Percentiles rank a stretch among this genome's conserved stretches.
Evolutionary conservation across 2,113 vertebrate genomes (phyloP).

Genomic region (Etheostoma spectabile): DNA sequence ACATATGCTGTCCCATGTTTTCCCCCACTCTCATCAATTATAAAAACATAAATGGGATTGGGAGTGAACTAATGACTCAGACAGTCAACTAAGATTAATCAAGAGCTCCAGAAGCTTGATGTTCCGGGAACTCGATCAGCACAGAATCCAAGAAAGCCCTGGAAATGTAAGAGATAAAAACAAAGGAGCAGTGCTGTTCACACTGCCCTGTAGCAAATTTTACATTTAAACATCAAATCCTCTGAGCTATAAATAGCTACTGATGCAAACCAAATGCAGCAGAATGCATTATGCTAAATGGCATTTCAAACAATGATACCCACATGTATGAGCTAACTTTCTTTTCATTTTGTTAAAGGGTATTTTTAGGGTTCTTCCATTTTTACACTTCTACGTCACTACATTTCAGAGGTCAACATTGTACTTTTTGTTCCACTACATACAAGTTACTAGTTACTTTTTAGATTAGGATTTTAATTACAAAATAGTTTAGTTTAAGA

Average conservation of each 20-base stretch:
- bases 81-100: too few relatives aligned
- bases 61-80: not conserved
- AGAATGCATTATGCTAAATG: not conserved
- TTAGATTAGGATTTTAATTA: too few relatives aligned
- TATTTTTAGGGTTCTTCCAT: too few relatives aligned
- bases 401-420: too few relatives aligned
- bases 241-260: not conserved
- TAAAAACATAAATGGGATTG: not conserved
- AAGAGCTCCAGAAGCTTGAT: too few relatives aligned
- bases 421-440: too few relatives aligned
- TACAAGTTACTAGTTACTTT: too few relatives aligned
- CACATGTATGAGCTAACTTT: not conserved
- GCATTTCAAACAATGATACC: not conserved
- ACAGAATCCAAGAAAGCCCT: not conserved
- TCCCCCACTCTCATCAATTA: not conserved
- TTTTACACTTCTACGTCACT: too few relatives aligned
- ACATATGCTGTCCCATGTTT: not conserved
- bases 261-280: too few relatives aligned
- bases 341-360: not conserved
- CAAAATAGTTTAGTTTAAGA: too few relatives aligned
- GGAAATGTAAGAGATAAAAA: not conserved
- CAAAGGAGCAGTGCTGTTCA: too few relatives aligned
- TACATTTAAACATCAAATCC: not conserved
- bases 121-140: not conserved
- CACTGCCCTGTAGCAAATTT: too few relatives aligned